A percentile compares a stretch with the other conserved stretches of the same genome.
Conservation (phyloP, 2,888 invertebrate species). For the Carcina quercana region DNA sequence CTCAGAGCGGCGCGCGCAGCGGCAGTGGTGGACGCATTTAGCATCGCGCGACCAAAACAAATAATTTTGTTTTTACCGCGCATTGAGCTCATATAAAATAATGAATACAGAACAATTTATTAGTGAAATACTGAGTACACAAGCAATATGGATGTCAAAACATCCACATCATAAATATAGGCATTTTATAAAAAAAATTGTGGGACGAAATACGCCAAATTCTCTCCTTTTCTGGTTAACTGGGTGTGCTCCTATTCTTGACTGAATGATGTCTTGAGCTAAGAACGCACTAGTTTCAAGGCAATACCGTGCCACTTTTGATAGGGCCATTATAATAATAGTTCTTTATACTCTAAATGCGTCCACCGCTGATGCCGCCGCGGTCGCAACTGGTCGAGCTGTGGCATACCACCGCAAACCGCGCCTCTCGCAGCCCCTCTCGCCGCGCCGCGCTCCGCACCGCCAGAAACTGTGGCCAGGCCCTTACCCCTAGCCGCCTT, state of each 20-base stretch:
- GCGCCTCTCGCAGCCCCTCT: too few species aligned
- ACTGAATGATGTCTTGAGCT: constrained; percentile 3
- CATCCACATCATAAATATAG: background rate
- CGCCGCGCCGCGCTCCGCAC: too few species aligned
- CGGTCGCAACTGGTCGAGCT: background rate
- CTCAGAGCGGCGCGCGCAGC: constrained; percentile 1
- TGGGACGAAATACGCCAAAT: constrained; percentile 14
- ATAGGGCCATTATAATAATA: too few species aligned
- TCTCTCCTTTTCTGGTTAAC: constrained; percentile 15
- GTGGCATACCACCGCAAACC: background rate
- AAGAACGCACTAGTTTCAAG: too few species aligned
- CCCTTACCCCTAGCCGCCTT: too few species aligned
- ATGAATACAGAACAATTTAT: background rate
- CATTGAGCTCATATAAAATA: background rate
- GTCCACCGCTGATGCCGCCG: background rate
- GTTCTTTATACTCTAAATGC: background rate
- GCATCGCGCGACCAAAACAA: background rate
- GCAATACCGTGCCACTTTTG: too few species aligned
- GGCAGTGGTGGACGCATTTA: constrained; percentile 1
- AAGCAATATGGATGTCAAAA: too few species aligned
- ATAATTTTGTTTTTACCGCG: background rate
- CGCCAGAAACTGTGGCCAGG: too few species aligned
- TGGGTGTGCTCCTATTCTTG: constrained; percentile 10
- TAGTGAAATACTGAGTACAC: background rate
- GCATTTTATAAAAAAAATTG: background rate